A percentile compares a stretch with the other conserved stretches of the same genome.
These are phyloP conservation scores for Sitodiplosis mosellana DNA, from an alignment of 1,140 invertebrate species.

Conservation along the genomic window DNA sequence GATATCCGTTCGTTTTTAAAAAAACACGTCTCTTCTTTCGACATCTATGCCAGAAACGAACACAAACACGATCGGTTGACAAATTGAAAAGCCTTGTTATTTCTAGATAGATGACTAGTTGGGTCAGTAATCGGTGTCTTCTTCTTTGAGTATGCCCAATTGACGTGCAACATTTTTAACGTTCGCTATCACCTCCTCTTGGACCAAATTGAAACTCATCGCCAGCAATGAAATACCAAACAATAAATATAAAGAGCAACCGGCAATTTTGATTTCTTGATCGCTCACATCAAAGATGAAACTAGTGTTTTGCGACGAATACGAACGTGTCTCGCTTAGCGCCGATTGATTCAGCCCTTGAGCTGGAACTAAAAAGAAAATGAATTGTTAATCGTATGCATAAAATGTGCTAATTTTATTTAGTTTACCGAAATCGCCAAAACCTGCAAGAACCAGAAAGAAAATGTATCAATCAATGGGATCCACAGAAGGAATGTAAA, in stretches of 20 bases:
- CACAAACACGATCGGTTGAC: too few species aligned
- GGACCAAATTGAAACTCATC: constrained; percentile 97
- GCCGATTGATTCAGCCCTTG: constrained; percentile 50
- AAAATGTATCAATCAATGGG: neutral
- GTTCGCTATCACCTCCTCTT: constrained; percentile 76
- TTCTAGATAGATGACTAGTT: too few species aligned
- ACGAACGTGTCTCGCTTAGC: too few species aligned
- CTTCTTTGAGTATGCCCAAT: constrained; percentile 71
- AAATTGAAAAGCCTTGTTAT: too few species aligned
- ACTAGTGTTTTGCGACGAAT: too few species aligned
- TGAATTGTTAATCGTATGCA: too few species aligned
- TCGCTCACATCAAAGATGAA: constrained; percentile 20
- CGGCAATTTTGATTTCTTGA: constrained; percentile 62
- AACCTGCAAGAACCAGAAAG: constrained; percentile 30
- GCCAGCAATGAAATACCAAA: constrained; percentile 55
- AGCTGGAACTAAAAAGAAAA: too few species aligned
- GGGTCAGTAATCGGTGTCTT: constrained; percentile 27
- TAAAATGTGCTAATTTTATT: too few species aligned
- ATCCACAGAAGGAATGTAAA: neutral
- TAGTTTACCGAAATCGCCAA: constrained; percentile 88
- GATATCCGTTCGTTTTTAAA: too few species aligned
- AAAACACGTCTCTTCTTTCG: too few species aligned
- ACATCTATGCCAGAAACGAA: too few species aligned
- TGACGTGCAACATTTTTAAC: constrained; percentile 65
- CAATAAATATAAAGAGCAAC: constrained; percentile 81